phyloP scores from a whole-genome alignment of 2,888 invertebrate genomes.

The Prenolepis imparis region DNA sequence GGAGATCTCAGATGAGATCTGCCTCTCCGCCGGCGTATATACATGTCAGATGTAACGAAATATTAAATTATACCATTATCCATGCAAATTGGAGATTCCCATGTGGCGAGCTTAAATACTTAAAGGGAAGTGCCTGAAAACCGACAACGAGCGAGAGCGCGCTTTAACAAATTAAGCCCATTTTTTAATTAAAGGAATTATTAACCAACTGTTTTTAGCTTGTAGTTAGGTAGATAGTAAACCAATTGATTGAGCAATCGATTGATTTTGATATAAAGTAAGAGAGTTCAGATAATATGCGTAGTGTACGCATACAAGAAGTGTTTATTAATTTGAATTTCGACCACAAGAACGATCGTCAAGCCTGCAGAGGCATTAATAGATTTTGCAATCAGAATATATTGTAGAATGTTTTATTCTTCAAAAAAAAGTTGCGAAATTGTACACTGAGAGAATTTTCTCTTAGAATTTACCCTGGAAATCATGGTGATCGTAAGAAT shows the following conservation, averaged over 20 bases:
- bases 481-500: too few species aligned
- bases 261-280: neutral
- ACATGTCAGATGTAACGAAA: constrained; percentile 35
- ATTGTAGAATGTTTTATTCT: neutral
- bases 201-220: neutral
- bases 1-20: constrained; percentile 62
- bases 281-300: neutral
- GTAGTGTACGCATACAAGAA: neutral
- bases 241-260: neutral
- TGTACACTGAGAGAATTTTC: too few species aligned
- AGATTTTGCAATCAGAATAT: neutral
- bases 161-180: neutral
- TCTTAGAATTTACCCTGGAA: too few species aligned
- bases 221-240: neutral
- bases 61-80: constrained; percentile 62
- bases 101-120: constrained; percentile 2
- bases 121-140: neutral
- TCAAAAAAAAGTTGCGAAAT: neutral
- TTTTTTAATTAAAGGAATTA: constrained; percentile 1
- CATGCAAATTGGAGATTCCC: constrained; percentile 61
- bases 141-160: neutral
- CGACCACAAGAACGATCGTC: neutral
- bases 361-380: too few species aligned
- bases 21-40: constrained; percentile 2
- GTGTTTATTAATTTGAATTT: neutral